Evolutionary conservation across 2,888 invertebrate genomes (phyloP).

Genomic region (Meliscaeva auricollis): DNA sequence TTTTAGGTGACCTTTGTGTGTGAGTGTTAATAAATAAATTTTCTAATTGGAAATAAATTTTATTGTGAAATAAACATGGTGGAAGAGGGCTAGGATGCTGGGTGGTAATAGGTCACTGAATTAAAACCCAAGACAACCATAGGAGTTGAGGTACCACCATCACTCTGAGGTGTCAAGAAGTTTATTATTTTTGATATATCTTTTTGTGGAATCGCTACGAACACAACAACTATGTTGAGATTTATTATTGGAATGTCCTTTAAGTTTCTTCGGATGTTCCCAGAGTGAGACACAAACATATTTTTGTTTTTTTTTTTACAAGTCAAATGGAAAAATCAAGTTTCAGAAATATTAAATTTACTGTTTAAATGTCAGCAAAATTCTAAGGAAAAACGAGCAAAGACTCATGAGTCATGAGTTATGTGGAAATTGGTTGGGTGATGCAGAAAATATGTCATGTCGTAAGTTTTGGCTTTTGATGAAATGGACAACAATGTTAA

Average conservation of each 20-base stretch:
- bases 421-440: too few relatives aligned
- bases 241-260: slow-evolving; percentile 38
- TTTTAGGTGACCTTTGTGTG: slow-evolving; percentile 25
- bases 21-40: slow-evolving; percentile 72
- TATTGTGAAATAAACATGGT: slow-evolving; percentile 64
- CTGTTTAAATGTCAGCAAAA: slow-evolving; percentile 9
- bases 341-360: slow-evolving; percentile 3
- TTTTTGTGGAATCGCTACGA: slow-evolving; percentile 7
- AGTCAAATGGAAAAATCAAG: slow-evolving; percentile 23
- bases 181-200: slow-evolving; percentile 74
- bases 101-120: slow-evolving; percentile 57
- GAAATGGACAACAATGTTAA: too few relatives aligned
- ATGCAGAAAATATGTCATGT: too few relatives aligned
- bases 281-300: neutral
- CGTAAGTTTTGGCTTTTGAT: too few relatives aligned
- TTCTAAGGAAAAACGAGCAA: too few relatives aligned
- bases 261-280: slow-evolving; percentile 14
- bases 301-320: neutral
- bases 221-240: slow-evolving; percentile 5
- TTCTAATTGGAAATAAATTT: slow-evolving; percentile 76
- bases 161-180: slow-evolving; percentile 55
- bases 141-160: neutral
- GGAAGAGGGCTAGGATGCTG: neutral
- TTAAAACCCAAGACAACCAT: slow-evolving; percentile 27
- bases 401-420: too few relatives aligned